Percentiles rank a stretch among this genome's conserved stretches.
These are phyloP conservation scores for Eleutherodactylus coqui DNA, from an alignment of 2,797 vertebrate species.

Conservation along the genomic window DNA sequence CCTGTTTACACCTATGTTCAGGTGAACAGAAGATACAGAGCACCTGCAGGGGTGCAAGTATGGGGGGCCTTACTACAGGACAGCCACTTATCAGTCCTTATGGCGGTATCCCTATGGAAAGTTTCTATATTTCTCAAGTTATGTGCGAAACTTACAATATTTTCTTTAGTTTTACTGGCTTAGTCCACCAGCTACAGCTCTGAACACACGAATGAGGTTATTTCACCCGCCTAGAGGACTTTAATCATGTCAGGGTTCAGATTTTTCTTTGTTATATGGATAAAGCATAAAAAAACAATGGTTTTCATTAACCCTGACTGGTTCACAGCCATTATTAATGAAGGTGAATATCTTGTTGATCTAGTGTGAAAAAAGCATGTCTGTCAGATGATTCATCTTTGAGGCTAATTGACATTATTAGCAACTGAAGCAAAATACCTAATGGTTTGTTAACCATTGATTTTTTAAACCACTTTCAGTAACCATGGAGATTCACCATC, in stretches of 20 bases:
- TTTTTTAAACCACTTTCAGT: conserved; percentile 64
- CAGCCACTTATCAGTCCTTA: neutral
- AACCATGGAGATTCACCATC: conserved; percentile 59
- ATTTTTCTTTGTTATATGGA: conserved; percentile 53
- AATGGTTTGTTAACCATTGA: conserved; percentile 63
- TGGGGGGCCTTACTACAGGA: too few species aligned
- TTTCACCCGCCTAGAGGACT: neutral
- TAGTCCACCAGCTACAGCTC: neutral
- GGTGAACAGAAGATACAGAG: too few species aligned
- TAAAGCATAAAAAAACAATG: conserved; percentile 51
- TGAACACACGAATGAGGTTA: neutral
- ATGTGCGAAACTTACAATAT: neutral
- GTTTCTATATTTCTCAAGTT: neutral
- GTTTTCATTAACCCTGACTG: conserved; percentile 57
- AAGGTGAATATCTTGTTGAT: conserved; percentile 61
- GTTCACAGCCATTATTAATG: conserved; percentile 60
- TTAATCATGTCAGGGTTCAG: conserved; percentile 38
- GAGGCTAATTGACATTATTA: conserved; percentile 63
- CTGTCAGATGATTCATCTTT: conserved; percentile 62
- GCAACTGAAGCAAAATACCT: conserved; percentile 62
- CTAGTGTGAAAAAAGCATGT: conserved; percentile 61
- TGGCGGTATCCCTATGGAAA: neutral
- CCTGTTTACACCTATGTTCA: too few species aligned
- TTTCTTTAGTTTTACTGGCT: neutral
- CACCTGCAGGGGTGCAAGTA: too few species aligned